Evolutionary conservation across 2,888 invertebrate species (phyloP), one percentile per base, ranked within the genome.

Genomic region (Odontocolon sp.): DNA sequence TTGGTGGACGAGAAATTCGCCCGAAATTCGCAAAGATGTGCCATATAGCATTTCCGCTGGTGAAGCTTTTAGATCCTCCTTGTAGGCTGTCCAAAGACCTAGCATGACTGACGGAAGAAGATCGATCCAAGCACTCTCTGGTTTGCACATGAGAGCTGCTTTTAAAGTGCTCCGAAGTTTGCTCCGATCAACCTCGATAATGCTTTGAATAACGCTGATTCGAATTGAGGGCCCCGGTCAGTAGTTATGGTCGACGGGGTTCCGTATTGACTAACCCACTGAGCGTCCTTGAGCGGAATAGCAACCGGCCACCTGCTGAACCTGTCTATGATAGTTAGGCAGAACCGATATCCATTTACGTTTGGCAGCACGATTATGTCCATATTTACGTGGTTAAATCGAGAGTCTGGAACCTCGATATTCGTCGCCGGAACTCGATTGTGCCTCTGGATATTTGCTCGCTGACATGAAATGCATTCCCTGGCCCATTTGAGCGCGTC

Each of bases 161-260:
- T 87, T 87, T 21, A 87, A 69, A 16, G 76, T 70, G 1, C 86
- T 71, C 52, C 86, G 85, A 50, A 50, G 21, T 47, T 47, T 3
- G 63, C 50, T 11, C 56, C 56, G n/a, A 38, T 36, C 16, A 56
- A 33, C 6, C 38, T 16, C 4, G 56, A 33, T 6, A 63, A 21
- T 28, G 47, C 63, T 33, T 28, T 9, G 23, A 63, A 47, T 8
- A 47, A 31, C 11, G 14, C n/a, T 5, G 63, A 63, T 26, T 63
- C 64, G 14, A 52, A 64, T 36, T 64, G 26, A 23, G 50, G 23
- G 6, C 64, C 64, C 26, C 52, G 64, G 9, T 64, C 64, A 11
- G 50, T 50, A 14, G 64, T 38, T 8, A 64, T 64, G 26, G 59
- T 59, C 11, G 42, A 28, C 28, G 59, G 59, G 3, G 42, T 59